Evolutionary conservation across 2,797 vertebrate species (phyloP).

Genomic region (Peromyscus attwateri): DNA sequence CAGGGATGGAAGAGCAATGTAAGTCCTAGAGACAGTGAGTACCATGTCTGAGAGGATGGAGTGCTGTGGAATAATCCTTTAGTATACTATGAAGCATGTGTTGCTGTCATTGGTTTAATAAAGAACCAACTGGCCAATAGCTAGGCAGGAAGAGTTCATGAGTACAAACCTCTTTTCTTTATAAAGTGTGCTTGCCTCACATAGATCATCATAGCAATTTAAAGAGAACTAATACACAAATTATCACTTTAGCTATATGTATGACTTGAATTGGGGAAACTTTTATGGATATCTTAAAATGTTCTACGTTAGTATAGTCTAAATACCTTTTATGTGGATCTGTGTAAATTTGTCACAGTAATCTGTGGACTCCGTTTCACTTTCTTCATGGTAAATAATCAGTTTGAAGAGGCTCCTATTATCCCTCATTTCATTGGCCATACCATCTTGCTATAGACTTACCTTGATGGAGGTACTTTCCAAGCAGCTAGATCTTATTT

Average conservation of each 20-base stretch:
- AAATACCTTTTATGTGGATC: not conserved
- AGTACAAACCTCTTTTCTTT: not conserved
- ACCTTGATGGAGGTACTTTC: not conserved
- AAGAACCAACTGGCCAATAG: too few relatives aligned
- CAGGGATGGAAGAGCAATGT: not conserved
- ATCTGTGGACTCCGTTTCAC: not conserved
- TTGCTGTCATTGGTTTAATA: too few relatives aligned
- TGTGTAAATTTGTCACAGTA: not conserved
- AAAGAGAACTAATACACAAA: not conserved
- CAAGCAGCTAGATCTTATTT: conserved; percentile 20
- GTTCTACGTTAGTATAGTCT: not conserved
- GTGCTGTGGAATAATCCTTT: too few relatives aligned
- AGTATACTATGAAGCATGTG: too few relatives aligned
- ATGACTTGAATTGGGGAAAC: not conserved
- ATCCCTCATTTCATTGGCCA: not conserved
- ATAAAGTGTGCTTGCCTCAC: not conserved
- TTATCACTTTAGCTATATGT: not conserved
- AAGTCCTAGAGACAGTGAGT: not conserved
- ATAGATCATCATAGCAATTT: not conserved
- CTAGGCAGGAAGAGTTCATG: too few relatives aligned
- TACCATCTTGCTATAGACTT: not conserved
- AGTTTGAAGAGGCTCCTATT: not conserved
- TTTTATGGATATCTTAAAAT: conserved; percentile 38
- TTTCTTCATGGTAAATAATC: not conserved
- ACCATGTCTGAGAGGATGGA: not conserved